Percentiles rank a stretch among this genome's conserved stretches.
phyloP scores from a whole-genome alignment of 2,113 vertebrate species.

The Salvator merianae region DNA sequence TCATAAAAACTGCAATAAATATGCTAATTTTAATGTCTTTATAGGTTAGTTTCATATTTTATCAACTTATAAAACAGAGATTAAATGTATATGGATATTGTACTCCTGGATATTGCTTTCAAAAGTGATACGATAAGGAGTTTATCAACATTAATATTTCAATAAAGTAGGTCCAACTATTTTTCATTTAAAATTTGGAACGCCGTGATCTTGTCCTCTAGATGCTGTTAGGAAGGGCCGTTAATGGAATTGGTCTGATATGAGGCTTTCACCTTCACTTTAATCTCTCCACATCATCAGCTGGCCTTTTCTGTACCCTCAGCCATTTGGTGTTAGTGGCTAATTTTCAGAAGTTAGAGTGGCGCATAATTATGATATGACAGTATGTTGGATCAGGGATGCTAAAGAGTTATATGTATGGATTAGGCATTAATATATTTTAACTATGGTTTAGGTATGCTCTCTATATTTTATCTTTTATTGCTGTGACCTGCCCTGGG shows the following conservation, averaged over 20 bases:
- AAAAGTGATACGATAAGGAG: slow-evolving; percentile 41
- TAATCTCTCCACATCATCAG: slow-evolving; percentile 18
- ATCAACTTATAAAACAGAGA: slow-evolving; percentile 69
- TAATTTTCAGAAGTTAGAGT: slow-evolving; percentile 17
- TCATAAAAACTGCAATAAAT: slow-evolving; percentile 70
- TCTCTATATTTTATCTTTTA: too few species aligned
- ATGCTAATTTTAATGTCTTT: slow-evolving; percentile 68
- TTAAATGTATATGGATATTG: slow-evolving; percentile 57
- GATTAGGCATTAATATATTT: not conserved
- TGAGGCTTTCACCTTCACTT: slow-evolving; percentile 45
- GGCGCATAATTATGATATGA: slow-evolving; percentile 13
- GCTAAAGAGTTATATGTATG: not conserved
- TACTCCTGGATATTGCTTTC: slow-evolving; percentile 53
- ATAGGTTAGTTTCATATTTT: slow-evolving; percentile 63
- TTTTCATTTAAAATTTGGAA: slow-evolving; percentile 54
- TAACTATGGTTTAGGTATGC: not conserved
- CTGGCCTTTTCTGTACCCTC: slow-evolving; percentile 26
- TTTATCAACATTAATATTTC: slow-evolving; percentile 61
- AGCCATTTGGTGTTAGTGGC: slow-evolving; percentile 23
- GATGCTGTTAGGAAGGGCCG: slow-evolving; percentile 37
- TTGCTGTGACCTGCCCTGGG: too few species aligned
- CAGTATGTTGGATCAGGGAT: slow-evolving; percentile 3
- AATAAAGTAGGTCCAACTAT: slow-evolving; percentile 41
- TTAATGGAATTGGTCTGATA: slow-evolving; percentile 52
- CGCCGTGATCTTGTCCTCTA: slow-evolving; percentile 36